Conservation (phyloP, 2,113 vertebrate species). For the Suncus etruscus region DNA sequence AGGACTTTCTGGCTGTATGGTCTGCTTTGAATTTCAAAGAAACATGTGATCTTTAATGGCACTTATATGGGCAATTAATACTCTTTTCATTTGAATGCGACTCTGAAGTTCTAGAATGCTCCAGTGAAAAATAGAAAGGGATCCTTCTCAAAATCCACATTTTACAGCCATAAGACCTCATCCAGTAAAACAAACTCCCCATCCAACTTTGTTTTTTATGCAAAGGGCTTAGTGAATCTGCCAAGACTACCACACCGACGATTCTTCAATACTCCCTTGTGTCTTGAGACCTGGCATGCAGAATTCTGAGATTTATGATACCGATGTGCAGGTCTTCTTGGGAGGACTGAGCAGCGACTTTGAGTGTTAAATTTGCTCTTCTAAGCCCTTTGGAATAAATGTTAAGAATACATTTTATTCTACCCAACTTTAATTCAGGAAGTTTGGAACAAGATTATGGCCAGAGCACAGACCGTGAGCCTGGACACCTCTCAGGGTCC, state of each 20-base stretch:
- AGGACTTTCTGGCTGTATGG: not conserved
- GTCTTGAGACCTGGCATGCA: not conserved
- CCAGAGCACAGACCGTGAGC: not conserved
- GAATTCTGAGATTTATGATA: not conserved
- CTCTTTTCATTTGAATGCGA: not conserved
- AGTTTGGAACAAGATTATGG: slow-evolving; percentile 70
- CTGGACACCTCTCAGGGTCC: slow-evolving; percentile 35
- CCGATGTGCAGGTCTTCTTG: not conserved
- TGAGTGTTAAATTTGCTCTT: rapidly evolving
- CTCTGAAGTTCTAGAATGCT: slow-evolving; percentile 11
- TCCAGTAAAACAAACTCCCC: not conserved
- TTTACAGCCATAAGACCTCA: not conserved
- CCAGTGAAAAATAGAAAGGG: slow-evolving; percentile 28
- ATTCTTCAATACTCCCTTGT: not conserved
- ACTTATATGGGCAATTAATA: not conserved
- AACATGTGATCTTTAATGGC: not conserved
- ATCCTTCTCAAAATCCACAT: slow-evolving; percentile 40
- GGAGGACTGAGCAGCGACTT: not conserved
- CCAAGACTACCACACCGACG: not conserved
- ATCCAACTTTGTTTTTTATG: slow-evolving; percentile 59
- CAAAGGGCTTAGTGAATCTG: slow-evolving; percentile 27
- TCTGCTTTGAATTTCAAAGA: not conserved
- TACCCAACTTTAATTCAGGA: slow-evolving; percentile 23
- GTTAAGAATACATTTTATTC: not conserved
- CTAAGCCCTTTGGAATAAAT: not conserved